phyloP scores from a whole-genome alignment of 2,888 invertebrate species.

The Andrena bucephala region DNA sequence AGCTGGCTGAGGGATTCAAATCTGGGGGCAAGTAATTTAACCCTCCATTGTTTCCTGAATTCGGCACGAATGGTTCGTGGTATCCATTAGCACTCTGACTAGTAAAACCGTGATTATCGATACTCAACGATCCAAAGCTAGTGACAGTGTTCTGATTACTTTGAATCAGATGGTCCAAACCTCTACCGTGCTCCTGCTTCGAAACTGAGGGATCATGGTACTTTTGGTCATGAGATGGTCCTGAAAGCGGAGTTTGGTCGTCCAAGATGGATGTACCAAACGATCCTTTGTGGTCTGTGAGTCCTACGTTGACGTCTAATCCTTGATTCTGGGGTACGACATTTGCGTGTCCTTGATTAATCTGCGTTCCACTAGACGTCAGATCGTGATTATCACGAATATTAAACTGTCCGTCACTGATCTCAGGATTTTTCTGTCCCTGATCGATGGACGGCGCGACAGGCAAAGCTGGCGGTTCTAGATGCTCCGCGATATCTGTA shows the following conservation, averaged over 20 bases:
- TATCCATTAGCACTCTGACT: constrained; percentile 7
- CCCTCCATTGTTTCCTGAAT: background rate
- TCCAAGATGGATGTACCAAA: background rate
- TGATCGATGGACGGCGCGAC: background rate
- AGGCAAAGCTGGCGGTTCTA: constrained; percentile 5
- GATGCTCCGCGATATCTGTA: constrained; percentile 1
- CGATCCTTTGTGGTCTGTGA: constrained; percentile 4
- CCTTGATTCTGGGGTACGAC: background rate
- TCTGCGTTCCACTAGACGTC: constrained; percentile 42
- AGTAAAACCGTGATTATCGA: constrained; percentile 5
- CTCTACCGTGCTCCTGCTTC: constrained; percentile 1
- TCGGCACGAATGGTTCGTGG: background rate
- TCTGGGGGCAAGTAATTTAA: constrained; percentile 11
- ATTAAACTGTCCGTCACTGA: background rate
- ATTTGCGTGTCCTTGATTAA: constrained; percentile 41
- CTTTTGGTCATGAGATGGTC: background rate
- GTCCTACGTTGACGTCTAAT: background rate
- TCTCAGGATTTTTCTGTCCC: background rate
- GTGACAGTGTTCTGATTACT: constrained; percentile 7
- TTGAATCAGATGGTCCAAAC: background rate
- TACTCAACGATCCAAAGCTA: constrained; percentile 10
- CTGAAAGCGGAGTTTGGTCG: background rate
- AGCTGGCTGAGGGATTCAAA: constrained; percentile 24
- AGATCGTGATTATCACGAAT: constrained; percentile 24
- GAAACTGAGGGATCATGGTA: background rate